Percentiles rank a stretch among this genome's conserved stretches.
phyloP scores from a whole-genome alignment of 2,888 invertebrate species.

The Diarsia dahlii region DNA sequence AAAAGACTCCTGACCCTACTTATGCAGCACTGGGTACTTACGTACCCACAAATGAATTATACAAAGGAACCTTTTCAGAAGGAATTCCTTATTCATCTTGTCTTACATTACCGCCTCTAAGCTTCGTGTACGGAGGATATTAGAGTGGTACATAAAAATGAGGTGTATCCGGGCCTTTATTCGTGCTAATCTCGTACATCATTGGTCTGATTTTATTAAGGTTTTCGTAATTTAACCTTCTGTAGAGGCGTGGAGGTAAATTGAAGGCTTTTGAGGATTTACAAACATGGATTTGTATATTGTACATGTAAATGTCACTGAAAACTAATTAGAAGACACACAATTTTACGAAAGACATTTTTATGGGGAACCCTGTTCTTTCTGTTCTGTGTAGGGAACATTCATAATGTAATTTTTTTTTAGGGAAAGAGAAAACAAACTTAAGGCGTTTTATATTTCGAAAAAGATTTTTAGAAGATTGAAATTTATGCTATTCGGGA shows the following conservation, averaged over 20 bases:
- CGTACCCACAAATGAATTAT: constrained; percentile 74
- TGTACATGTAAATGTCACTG: not conserved
- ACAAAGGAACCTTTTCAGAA: constrained; percentile 70
- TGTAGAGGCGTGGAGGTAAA: not conserved
- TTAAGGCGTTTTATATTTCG: too few relatives aligned
- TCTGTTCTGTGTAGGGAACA: too few relatives aligned
- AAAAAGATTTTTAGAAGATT: too few relatives aligned
- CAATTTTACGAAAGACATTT: not conserved
- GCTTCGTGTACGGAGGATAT: constrained; percentile 67
- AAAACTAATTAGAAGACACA: not conserved
- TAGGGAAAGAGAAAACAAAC: not conserved
- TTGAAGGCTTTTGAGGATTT: constrained; percentile 21
- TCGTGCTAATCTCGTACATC: constrained; percentile 39
- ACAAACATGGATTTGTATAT: not conserved
- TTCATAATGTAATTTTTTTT: not conserved
- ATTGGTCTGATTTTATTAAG: constrained; percentile 28
- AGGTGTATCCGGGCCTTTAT: constrained; percentile 36
- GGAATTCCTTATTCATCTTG: constrained; percentile 74
- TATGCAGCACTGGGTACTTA: constrained; percentile 67
- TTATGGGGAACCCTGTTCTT: too few relatives aligned
- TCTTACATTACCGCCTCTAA: constrained; percentile 71
- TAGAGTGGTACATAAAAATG: constrained; percentile 50
- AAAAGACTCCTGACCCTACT: constrained; percentile 69
- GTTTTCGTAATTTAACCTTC: constrained; percentile 15
- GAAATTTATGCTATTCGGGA: too few relatives aligned